These are phyloP conservation scores for Syritta pipiens DNA, from an alignment of 2,888 invertebrate species.

Conservation along the genomic window DNA sequence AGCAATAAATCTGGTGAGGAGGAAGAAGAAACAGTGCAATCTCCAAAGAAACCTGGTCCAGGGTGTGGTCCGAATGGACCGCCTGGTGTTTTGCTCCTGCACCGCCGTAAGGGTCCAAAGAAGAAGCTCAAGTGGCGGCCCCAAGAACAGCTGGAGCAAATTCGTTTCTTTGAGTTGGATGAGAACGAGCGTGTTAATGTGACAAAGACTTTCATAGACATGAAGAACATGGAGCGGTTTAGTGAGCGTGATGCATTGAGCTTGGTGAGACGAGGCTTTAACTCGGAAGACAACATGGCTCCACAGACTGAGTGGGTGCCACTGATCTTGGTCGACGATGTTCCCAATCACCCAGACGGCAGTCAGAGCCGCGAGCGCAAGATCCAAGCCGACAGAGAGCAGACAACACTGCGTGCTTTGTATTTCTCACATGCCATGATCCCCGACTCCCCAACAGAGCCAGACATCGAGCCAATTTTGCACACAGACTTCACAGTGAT, in stretches of 20 bases:
- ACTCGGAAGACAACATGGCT: conserved; percentile 88
- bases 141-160: conserved; percentile 88
- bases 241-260: conserved; percentile 92
- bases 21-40: conserved; percentile 70
- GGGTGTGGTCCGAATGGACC: conserved; percentile 82
- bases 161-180: conserved; percentile 95
- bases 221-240: conserved; percentile 93
- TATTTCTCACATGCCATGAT: conserved; percentile 91
- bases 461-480: conserved; percentile 89
- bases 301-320: conserved; percentile 88
- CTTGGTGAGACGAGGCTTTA: conserved; percentile 86
- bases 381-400: conserved; percentile 92
- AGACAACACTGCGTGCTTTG: conserved; percentile 88
- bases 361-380: conserved; percentile 92
- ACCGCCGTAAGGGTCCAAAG: conserved; percentile 88
- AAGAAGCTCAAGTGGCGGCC: conserved; percentile 90
- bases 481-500: conserved; percentile 89
- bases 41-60: conserved; percentile 76
- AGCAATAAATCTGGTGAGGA: conserved; percentile 71
- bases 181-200: conserved; percentile 98
- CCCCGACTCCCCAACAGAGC: conserved; percentile 92
- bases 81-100: conserved; percentile 86
- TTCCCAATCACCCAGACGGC: conserved; percentile 85
- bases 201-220: conserved; percentile 92
- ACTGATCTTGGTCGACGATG: conserved; percentile 85